Base-by-base conservation (phyloP, 64 coral and sea anemone genomes). In the Montipora cactus region DNA sequence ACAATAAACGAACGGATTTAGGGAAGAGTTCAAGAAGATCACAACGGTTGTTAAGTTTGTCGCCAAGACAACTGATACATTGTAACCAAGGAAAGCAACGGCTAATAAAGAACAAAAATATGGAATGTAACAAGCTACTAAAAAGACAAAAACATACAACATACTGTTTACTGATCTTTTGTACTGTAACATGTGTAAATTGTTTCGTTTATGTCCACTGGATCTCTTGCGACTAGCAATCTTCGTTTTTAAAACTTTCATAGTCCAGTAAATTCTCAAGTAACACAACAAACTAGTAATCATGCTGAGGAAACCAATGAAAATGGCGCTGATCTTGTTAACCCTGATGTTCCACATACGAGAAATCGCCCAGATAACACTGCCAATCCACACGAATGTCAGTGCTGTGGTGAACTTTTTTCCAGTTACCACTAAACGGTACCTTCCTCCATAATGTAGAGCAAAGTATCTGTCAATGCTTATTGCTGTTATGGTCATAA, bases 391-490 rank as follows among this genome's bases (percentile, higher is more conserved):
- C 19, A 88, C 6, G 6, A 88, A 12, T 2, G 50, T 13, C 0
- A 80, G 45, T 5, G n/a, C 14, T 4, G 44, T 13, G 1, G 13
- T 10, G 15, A 72, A n/a, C 37, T 77, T 87, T 71, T 57, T 88
- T 5, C 28, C 61, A 4, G 92, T 93, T 0, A 93, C 62, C 3
- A 93, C 18, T 4, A 44, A 4, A 7, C 59, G 69, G 22, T 93
- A 80, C 9, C 21, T 49, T 22, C 9, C 69, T 46, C 64, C 14
- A 6, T 72, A 48, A 21, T 69, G 13, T 5, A 93, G 11, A 2
- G 92, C 92, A 4, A 88, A 59, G 47, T 68, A 93, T 81, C 84
- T 44, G 75, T 93, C 92, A n/a, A 93, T 23, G 47, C 92, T 93
- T 49, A 93, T 88, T 0, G 37, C 59, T 47, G 84, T 49, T 16